phyloP scores from a whole-genome alignment of 2,888 invertebrate genomes.

The Leptura quadrifasciata region DNA sequence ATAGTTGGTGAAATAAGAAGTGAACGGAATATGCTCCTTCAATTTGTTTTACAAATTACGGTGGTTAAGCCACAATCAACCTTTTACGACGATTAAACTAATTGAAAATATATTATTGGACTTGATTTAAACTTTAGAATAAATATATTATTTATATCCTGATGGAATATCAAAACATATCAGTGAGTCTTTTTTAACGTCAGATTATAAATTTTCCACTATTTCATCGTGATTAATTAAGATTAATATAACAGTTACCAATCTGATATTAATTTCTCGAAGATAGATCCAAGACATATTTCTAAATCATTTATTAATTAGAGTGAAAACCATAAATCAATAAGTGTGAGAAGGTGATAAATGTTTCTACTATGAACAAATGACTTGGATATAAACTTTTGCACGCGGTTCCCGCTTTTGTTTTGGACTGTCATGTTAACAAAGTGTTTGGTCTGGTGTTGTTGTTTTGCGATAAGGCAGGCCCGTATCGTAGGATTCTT shows the following conservation, averaged over 20 bases:
- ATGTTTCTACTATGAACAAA: conserved; percentile 29
- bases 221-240: conserved; percentile 31
- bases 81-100: neutral
- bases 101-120: neutral
- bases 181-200: neutral
- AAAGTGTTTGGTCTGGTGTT: conserved; percentile 30
- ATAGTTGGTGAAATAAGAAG: too few relatives aligned
- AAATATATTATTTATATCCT: neutral
- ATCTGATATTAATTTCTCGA: conserved; percentile 23
- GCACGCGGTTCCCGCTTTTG: conserved; percentile 21
- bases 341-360: conserved; percentile 24
- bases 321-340: conserved; percentile 31
- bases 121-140: neutral
- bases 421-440: conserved; percentile 39
- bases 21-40: too few relatives aligned
- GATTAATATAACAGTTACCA: conserved; percentile 25
- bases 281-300: conserved; percentile 29
- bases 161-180: neutral
- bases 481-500: conserved; percentile 9
- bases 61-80: neutral
- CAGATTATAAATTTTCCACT: conserved; percentile 17
- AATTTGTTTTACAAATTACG: too few relatives aligned
- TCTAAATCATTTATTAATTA: conserved; percentile 36
- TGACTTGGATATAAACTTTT: conserved; percentile 29
- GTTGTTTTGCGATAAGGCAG: conserved; percentile 8